Evolutionary conservation across 2,113 vertebrate genomes (phyloP).

Genomic region (Tetraodon nigroviridis): DNA sequence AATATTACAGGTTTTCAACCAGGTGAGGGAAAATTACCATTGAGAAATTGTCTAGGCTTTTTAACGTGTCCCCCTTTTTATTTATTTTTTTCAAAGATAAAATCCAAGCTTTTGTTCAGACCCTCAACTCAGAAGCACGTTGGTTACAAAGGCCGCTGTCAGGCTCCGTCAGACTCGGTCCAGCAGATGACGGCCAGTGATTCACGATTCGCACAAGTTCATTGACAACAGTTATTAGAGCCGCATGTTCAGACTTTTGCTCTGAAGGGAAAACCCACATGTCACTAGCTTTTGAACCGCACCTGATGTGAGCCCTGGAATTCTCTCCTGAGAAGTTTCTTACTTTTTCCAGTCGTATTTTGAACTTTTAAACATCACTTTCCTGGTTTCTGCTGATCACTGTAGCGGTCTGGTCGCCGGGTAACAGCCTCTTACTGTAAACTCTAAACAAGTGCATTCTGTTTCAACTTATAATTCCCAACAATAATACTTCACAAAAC

Average conservation of each 20-base stretch:
- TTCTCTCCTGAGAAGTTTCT: too few relatives aligned
- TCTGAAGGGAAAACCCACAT: too few relatives aligned
- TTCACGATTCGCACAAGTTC: background rate
- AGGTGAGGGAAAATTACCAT: background rate
- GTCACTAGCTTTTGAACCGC: too few relatives aligned
- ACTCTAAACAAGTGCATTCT: too few relatives aligned
- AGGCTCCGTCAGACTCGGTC: constrained; percentile 14
- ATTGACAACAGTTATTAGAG: constrained; percentile 7
- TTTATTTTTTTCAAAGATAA: background rate
- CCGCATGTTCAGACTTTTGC: background rate
- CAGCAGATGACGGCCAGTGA: constrained; percentile 5
- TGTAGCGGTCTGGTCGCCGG: too few relatives aligned
- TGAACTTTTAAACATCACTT: too few relatives aligned
- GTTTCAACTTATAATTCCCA: too few relatives aligned
- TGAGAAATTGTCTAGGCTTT: background rate
- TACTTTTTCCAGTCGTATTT: too few relatives aligned
- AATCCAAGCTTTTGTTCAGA: constrained; percentile 8
- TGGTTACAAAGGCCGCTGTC: constrained; percentile 25
- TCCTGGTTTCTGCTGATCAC: too few relatives aligned
- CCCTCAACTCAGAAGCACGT: constrained; percentile 21
- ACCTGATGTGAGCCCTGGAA: too few relatives aligned
- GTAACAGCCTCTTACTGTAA: too few relatives aligned
- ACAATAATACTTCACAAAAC: too few relatives aligned
- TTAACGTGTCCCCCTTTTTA: background rate
- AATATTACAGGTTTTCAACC: constrained; percentile 19